Conservation (phyloP, 2,113 vertebrate genomes). For the Recurvirostra avosetta region DNA sequence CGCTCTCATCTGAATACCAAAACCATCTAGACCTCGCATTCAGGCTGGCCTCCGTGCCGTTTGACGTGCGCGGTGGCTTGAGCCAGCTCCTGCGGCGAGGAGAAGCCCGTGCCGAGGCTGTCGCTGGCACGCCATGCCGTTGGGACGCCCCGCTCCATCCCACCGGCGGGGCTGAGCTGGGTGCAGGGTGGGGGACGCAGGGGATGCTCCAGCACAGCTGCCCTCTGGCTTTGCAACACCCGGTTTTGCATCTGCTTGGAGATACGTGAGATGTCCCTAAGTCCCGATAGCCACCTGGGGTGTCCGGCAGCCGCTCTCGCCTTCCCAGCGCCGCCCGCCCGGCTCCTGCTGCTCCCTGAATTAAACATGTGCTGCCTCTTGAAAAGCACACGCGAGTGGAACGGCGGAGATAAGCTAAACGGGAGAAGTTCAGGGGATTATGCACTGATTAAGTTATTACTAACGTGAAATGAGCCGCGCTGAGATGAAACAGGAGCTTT, state of each 20-base stretch:
- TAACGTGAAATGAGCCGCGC: background rate
- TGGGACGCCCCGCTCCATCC: too few relatives aligned
- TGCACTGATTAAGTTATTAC: conserved; percentile 48
- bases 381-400: background rate
- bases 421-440: conserved; percentile 50
- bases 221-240: background rate
- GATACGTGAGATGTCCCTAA: background rate
- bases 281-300: background rate
- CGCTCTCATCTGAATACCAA: too few relatives aligned
- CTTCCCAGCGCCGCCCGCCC: accelerated
- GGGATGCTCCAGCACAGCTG: background rate
- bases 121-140: too few relatives aligned
- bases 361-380: background rate
- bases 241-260: background rate
- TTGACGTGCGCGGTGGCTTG: too few relatives aligned
- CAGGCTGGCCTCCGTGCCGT: too few relatives aligned
- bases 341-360: conserved; percentile 33
- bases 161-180: too few relatives aligned
- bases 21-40: too few relatives aligned
- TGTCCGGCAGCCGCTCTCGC: background rate
- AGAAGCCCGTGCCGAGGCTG: too few relatives aligned
- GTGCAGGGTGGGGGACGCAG: background rate
- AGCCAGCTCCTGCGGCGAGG: too few relatives aligned
- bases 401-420: background rate
- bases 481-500: conserved; percentile 41